Base-by-base conservation (phyloP, 1,140 invertebrate genomes). In the Cephus cinctus region DNA sequence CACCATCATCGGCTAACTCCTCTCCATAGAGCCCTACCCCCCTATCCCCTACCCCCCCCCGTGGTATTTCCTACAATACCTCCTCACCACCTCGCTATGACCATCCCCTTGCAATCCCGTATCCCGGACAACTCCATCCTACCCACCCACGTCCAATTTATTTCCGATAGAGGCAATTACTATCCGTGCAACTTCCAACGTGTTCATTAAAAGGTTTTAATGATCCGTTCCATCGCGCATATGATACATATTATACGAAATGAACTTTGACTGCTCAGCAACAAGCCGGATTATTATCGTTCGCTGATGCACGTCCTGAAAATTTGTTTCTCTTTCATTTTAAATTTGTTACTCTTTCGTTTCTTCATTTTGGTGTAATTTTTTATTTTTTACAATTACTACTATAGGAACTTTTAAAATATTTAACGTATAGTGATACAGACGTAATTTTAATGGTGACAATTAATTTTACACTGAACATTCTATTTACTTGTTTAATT, bases 91-190 rank as follows among this genome's bases (percentile, higher is more conserved):
- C 25, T 14, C 18, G 19, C 40, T 5, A 35, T 47, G 41, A 32
- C 44, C 19, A 47, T 47, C 39, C 23, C 47, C 49, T 40, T 20
- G 31, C 41, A 30, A 12, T n/a, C n/a, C n/a, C 39, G 21, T 20
- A 22, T 41, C 34, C 38, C 35, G 45, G 32, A 1, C 23, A 42
- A n/a, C n/a, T 38, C 35, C 47, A 44, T n/a, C 27, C 40, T 32
- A n/a, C 49, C 35, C 48, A 54, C 19, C 34, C 50, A 53, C 48
- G 43, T 56, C 42, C 43, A 57, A 59, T 63, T 60, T 61, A 63
- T 61, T 59, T 57, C 50, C 45, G 46, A 58, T 57, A 57, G 54
- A 54, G 39, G 54, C 53, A 55, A 56, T 62, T 58, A 55, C 43
- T 25, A 38, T 14, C 23, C n/a, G 12, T 42, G 22, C 41, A 57